Base-by-base conservation (phyloP, 2,797 vertebrate genomes). In the Tragopan temminckii region DNA sequence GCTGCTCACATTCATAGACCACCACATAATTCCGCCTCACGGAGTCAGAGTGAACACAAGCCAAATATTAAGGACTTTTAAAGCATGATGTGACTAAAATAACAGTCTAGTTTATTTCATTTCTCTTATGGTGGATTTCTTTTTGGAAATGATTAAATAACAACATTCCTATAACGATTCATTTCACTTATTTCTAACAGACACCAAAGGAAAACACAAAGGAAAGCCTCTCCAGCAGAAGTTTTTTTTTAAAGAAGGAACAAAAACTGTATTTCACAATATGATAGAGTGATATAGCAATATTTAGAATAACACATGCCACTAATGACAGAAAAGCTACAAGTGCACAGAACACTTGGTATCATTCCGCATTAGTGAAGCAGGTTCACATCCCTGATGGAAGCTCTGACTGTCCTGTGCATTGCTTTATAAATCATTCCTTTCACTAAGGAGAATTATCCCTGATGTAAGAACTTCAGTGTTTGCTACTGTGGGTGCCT, bases 101-200 rank as follows among this genome's bases (percentile, higher is more conserved):
- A 93, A 91, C 85, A 91, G 67, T 62, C 85, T 92, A 82, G 71
- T 94, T 96, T 85, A 74, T 91, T 94, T 93, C 48, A 89, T 88
- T 92, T 94, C 74, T 80, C 89, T 82, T 83, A 74, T 72, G 90
- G 90, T 75, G 69, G 77, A 75, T 94, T 95, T 93, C 72, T 79
- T 88, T 93, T 82, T 89, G 84, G 94, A 91, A 88, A 80, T 83
- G 10, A 95, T 85, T 89, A 93, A 95, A 92, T 80, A 69, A 48
- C 8, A 1, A 77, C 74, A 95, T 86, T 95, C 80, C 40, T 86
- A 71, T 88, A 93, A 95, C 70, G 79, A 94, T 70, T 96, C 70
- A 92, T 74, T 88, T 79, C 61, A 67, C 85, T 95, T 95, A 93
- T 95, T 96, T 97, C 95, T 95, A 95, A 94, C 89, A 86, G 86